Evolutionary conservation across 1,140 invertebrate species (phyloP), one percentile per base, ranked within the genome.

Genomic region (Samia ricini): DNA sequence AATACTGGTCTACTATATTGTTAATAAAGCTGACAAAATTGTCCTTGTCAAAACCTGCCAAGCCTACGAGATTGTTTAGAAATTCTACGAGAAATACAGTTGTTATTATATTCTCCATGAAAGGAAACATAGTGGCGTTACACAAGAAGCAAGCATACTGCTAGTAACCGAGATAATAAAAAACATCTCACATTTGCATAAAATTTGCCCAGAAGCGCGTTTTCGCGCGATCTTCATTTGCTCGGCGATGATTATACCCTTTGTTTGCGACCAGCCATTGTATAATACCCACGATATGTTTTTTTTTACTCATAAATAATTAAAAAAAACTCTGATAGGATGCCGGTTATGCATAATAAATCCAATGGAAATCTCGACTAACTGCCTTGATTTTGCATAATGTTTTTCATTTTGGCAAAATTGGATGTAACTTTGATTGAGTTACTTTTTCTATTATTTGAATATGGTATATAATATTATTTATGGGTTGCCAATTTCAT

Each of bases 251-350:
- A 70, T 66, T 70, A 66, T 61, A 48, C 60, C 63, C 68, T 66
- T 66, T 70, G 61, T 69, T 57, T 33, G n/a, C 51, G n/a, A 51
- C 64, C 54, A 55, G 20, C 55, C 51, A 67, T 63, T 63, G 63
- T 42, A 55, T 12, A 22, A 56, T 33, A 12, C 26, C 26, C 58
- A 51, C 59, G 61, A 60, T 61, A 60, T 61, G 54, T 21, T 52
- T 61, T 64, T 64, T 61, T 66, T 42, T 51, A 54, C 63, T 65
- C 61, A 70, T 63, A 66, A 66, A 63, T 70, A 63, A 61, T 57
- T n/a, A n/a, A n/a, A 58, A 51, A 42, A 51, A 57, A 55, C 42
- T 19, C 56, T 56, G 57, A 67, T 67, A 56, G 65, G 57, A 68
- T 51, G 48, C 22, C 3, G 36, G 65, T 60, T 63, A 68, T 61